Evolutionary conservation across 2,888 invertebrate genomes (phyloP).

Genomic region (Lottia gigantea): DNA sequence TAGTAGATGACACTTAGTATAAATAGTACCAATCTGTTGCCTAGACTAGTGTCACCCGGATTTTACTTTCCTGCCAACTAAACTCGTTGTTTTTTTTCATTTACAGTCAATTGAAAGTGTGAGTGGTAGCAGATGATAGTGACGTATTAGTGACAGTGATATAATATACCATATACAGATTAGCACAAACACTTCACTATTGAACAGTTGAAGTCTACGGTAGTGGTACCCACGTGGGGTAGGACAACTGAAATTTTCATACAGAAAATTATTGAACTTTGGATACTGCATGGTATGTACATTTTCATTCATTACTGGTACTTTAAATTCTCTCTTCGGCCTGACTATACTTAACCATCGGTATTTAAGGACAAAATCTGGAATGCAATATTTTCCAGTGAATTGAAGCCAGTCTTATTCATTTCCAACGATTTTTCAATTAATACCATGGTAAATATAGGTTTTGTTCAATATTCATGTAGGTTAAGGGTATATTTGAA

Average conservation of each 20-base stretch:
- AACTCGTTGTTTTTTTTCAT: background rate
- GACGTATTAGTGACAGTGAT: constrained; percentile 5
- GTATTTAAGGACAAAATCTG: too few species aligned
- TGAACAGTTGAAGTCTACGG: background rate
- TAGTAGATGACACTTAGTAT: background rate
- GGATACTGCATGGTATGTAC: too few species aligned
- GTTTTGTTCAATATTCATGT: too few species aligned
- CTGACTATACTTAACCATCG: too few species aligned
- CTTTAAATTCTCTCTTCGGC: too few species aligned
- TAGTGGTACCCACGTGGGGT: background rate
- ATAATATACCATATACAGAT: background rate
- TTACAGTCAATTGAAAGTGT: background rate
- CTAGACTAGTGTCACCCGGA: background rate
- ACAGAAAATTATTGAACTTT: too few species aligned
- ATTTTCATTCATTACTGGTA: too few species aligned
- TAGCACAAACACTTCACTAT: background rate
- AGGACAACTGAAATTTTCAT: background rate
- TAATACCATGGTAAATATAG: too few species aligned
- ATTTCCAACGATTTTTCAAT: too few species aligned
- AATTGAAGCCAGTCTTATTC: too few species aligned
- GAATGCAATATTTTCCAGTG: too few species aligned
- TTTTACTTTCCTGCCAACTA: background rate
- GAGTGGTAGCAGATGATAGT: constrained; percentile 1
- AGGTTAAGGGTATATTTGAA: too few species aligned
- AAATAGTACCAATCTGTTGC: background rate